phyloP scores from a whole-genome alignment of 2,888 invertebrate genomes.

The Malthinus flaveolus region DNA sequence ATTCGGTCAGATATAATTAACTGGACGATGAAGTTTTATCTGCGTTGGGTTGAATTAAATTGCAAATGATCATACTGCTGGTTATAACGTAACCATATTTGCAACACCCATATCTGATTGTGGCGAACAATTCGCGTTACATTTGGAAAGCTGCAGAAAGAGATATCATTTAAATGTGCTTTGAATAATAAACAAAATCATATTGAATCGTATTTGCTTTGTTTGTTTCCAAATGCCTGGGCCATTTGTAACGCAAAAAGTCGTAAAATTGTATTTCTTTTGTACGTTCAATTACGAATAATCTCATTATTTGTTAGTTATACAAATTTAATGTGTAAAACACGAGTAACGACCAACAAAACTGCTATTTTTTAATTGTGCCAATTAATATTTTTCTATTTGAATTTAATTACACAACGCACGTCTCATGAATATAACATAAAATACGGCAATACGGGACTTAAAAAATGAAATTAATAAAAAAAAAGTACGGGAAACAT shows the following conservation, averaged over 20 bases:
- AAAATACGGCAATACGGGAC: conserved; percentile 18
- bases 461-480: conserved; percentile 31
- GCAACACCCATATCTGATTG: conserved; percentile 30
- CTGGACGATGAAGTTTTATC: conserved; percentile 17
- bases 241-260: conserved; percentile 22
- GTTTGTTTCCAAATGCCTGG: conserved; percentile 19
- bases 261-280: conserved; percentile 14
- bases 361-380: neutral
- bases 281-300: conserved; percentile 9
- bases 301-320: neutral
- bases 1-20: conserved; percentile 25
- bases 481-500: conserved; percentile 36
- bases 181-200: conserved; percentile 28
- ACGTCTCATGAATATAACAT: conserved; percentile 19
- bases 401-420: conserved; percentile 14
- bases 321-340: neutral
- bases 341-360: neutral
- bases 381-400: conserved; percentile 13
- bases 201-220: conserved; percentile 25
- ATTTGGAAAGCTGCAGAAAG: conserved; percentile 29
- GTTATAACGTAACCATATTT: conserved; percentile 33
- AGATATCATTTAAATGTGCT: conserved; percentile 29
- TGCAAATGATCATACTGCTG: conserved; percentile 27
- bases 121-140: conserved; percentile 30
- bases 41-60: conserved; percentile 25